Conservation (phyloP, 2,888 invertebrate genomes). For the Hofmannophila pseudospretella region DNA sequence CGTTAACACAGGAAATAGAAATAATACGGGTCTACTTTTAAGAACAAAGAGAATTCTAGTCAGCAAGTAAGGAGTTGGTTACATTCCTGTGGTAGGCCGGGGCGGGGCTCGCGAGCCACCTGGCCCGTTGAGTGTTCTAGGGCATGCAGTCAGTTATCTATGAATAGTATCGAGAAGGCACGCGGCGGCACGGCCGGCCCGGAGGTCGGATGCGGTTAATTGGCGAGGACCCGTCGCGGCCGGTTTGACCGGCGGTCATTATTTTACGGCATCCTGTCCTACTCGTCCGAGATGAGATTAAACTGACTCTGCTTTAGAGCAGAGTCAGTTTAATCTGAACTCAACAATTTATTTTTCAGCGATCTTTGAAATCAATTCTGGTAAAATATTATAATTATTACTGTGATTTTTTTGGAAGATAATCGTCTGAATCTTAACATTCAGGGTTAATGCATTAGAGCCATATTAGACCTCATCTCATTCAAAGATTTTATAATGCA, state of each 20-base stretch:
- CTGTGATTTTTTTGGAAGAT: too few relatives aligned
- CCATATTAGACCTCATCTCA: too few relatives aligned
- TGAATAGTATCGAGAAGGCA: constrained; percentile 49
- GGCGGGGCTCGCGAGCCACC: constrained; percentile 3
- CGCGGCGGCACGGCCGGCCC: constrained; percentile 29
- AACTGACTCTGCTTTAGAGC: background rate
- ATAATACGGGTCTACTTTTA: too few relatives aligned
- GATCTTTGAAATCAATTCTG: too few relatives aligned
- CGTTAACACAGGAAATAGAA: background rate
- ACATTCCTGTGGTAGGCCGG: constrained; percentile 7
- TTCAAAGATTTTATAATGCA: too few relatives aligned
- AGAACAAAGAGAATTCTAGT: constrained; percentile 13
- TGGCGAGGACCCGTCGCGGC: constrained; percentile 59
- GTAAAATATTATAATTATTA: too few relatives aligned
- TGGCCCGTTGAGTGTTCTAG: constrained; percentile 15
- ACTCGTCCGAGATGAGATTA: constrained; percentile 22
- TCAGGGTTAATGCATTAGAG: too few relatives aligned
- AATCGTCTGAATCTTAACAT: too few relatives aligned
- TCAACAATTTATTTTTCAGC: too few relatives aligned
- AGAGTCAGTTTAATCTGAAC: background rate
- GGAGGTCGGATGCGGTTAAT: constrained; percentile 72
- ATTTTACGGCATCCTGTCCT: constrained; percentile 63
- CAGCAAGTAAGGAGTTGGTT: constrained; percentile 7
- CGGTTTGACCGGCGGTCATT: constrained; percentile 60
- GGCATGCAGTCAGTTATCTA: constrained; percentile 30